These are phyloP conservation scores for Dromius quadrimaculatus DNA, from an alignment of 2,888 invertebrate species.

Conservation along the genomic window DNA sequence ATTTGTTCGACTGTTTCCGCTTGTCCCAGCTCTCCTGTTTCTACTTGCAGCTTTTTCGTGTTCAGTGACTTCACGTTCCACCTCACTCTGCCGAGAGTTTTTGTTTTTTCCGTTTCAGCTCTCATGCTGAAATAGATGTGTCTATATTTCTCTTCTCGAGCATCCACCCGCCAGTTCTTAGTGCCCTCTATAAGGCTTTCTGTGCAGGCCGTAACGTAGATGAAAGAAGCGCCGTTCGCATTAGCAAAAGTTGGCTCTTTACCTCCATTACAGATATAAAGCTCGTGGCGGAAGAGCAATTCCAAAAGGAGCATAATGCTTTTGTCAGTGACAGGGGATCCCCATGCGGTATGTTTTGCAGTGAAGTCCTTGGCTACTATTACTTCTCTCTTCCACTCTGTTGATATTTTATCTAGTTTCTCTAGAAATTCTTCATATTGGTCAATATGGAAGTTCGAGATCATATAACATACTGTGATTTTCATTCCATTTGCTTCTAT, in stretches of 20 bases:
- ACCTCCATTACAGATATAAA: neutral
- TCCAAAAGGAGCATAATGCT: constrained; percentile 30
- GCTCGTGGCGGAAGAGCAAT: neutral
- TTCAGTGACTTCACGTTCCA: neutral
- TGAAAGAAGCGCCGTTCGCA: constrained; percentile 1
- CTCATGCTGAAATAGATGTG: neutral
- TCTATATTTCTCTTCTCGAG: neutral
- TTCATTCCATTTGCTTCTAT: neutral
- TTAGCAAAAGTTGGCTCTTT: neutral
- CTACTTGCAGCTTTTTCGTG: neutral
- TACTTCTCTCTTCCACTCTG: neutral
- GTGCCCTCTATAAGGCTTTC: neutral
- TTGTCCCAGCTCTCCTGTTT: neutral
- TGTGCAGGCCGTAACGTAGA: constrained; percentile 22
- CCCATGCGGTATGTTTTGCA: constrained; percentile 40
- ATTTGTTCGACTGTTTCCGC: neutral
- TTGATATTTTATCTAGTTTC: neutral
- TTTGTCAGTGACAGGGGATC: neutral
- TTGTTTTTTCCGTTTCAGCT: neutral
- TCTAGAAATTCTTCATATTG: neutral
- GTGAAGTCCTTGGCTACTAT: constrained; percentile 39
- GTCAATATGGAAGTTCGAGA: neutral
- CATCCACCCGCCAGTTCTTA: neutral
- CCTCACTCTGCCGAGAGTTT: neutral
- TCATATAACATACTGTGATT: neutral